Percentiles rank a stretch among this genome's conserved stretches.
Evolutionary conservation across 2,888 invertebrate species (phyloP).

Genomic region (Pollenia amentaria): DNA sequence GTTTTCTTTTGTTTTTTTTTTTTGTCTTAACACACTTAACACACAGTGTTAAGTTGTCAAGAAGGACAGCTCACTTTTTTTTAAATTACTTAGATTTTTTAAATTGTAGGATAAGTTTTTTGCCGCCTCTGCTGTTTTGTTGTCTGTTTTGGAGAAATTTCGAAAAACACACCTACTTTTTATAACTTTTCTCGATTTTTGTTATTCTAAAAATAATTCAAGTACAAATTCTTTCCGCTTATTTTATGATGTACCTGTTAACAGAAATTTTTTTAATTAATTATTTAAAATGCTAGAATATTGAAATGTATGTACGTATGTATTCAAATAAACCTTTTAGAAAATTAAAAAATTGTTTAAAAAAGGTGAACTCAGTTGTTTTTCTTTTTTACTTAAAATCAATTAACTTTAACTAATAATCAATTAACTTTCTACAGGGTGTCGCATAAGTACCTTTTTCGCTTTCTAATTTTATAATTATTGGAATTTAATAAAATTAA

Average conservation of each 20-base stretch:
- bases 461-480: too few relatives aligned
- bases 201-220: slow-evolving; percentile 14
- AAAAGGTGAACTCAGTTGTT: background rate
- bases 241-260: background rate
- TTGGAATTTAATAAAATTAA: too few relatives aligned
- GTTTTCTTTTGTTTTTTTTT: background rate
- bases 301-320: background rate
- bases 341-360: too few relatives aligned
- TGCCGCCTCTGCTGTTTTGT: background rate
- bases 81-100: background rate
- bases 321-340: too few relatives aligned
- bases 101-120: background rate
- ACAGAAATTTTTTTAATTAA: slow-evolving; percentile 1
- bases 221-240: background rate
- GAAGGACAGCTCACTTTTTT: background rate
- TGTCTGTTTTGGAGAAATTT: background rate
- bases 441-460: too few relatives aligned
- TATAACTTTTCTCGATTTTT: slow-evolving; percentile 7
- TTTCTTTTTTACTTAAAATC: too few relatives aligned
- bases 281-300: background rate
- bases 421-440: too few relatives aligned
- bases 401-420: too few relatives aligned
- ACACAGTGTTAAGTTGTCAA: slow-evolving; percentile 1
- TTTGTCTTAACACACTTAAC: slow-evolving; percentile 13
- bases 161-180: slow-evolving; percentile 37